A percentile compares a stretch with the other conserved stretches of the same genome.
Evolutionary conservation across 2,797 vertebrate species (phyloP).

Genomic region (Onychomys leucogaster): DNA sequence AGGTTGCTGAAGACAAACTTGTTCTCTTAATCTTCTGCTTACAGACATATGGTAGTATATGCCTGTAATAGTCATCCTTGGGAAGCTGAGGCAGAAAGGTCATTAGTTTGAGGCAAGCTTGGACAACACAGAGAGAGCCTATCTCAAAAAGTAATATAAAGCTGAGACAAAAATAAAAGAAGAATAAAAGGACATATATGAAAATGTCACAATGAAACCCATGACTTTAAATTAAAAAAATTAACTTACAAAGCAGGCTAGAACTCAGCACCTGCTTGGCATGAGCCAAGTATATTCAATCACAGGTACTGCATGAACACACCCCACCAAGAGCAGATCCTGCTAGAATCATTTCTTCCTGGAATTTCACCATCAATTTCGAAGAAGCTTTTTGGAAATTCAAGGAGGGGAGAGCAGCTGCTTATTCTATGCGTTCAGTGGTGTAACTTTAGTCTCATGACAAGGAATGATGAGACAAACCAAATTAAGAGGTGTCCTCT

Average conservation of each 20-base stretch:
- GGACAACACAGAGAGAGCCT: background rate
- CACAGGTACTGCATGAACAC: background rate
- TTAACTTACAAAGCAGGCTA: background rate
- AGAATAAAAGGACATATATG: background rate
- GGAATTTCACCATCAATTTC: background rate
- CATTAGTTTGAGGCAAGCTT: background rate
- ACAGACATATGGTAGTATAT: background rate
- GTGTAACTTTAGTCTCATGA: background rate
- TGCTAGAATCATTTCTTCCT: constrained; percentile 10
- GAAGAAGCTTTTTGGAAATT: background rate
- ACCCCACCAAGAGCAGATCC: background rate
- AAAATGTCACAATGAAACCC: background rate
- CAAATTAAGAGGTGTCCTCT: background rate
- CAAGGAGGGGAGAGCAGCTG: background rate
- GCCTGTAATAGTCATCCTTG: background rate
- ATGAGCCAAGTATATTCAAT: background rate
- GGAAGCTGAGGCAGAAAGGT: background rate
- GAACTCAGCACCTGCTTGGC: background rate
- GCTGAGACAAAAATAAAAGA: background rate
- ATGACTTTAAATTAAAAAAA: background rate
- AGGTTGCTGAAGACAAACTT: background rate
- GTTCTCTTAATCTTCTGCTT: background rate
- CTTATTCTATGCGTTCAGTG: background rate
- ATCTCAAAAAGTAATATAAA: background rate
- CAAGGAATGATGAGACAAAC: background rate